phyloP scores from a whole-genome alignment of 2,888 invertebrate species.

The Amphipoea oculea region DNA sequence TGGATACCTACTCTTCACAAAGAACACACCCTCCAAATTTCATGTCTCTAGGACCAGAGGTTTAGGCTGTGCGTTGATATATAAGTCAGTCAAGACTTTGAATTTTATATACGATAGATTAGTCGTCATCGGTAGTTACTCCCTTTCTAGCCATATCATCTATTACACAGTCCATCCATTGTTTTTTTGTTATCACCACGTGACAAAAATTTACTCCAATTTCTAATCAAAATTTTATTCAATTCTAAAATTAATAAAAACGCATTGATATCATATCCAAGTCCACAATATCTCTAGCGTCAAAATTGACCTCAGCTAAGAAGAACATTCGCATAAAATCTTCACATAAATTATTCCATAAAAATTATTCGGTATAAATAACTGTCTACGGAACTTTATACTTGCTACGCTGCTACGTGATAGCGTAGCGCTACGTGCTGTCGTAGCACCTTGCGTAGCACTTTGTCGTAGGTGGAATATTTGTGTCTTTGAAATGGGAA shows the following conservation, averaged over 20 bases:
- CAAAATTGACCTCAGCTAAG: slow-evolving; percentile 19
- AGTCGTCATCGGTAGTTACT: too few relatives aligned
- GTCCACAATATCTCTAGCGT: not conserved
- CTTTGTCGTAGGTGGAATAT: slow-evolving; percentile 17
- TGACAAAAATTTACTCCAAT: too few relatives aligned
- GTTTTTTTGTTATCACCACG: too few relatives aligned
- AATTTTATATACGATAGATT: too few relatives aligned
- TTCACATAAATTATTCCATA: slow-evolving; percentile 33
- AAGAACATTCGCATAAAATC: slow-evolving; percentile 30
- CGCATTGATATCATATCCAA: not conserved
- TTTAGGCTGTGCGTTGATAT: too few relatives aligned
- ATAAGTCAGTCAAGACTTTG: too few relatives aligned
- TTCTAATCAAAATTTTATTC: too few relatives aligned
- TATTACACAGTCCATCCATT: too few relatives aligned
- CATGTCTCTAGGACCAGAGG: too few relatives aligned
- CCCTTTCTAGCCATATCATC: too few relatives aligned
- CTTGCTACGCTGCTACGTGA: slow-evolving; percentile 57
- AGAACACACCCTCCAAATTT: too few relatives aligned
- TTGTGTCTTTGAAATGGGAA: slow-evolving; percentile 5
- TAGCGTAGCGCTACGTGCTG: slow-evolving; percentile 56
- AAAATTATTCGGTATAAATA: slow-evolving; percentile 26
- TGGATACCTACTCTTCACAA: too few relatives aligned
- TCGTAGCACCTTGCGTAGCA: slow-evolving; percentile 53
- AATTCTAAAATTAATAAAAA: not conserved
- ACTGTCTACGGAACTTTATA: slow-evolving; percentile 36